Percentiles rank a stretch among this genome's conserved stretches.
Evolutionary conservation across 2,888 invertebrate species (phyloP).

Genomic region (Gymnocheta viridis): DNA sequence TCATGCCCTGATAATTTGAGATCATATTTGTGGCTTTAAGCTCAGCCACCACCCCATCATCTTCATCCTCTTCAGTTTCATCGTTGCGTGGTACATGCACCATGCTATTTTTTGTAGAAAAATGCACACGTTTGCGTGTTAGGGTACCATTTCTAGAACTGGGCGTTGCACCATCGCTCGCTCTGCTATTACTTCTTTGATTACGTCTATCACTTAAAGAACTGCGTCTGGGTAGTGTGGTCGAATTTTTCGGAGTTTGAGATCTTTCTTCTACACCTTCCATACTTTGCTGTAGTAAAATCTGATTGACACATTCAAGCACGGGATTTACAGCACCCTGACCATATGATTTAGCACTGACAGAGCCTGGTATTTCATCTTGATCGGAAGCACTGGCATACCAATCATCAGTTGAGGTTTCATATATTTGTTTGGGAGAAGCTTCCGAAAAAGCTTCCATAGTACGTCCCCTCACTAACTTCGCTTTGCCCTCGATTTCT

Average conservation of each 20-base stretch:
- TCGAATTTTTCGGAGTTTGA: conserved; percentile 77
- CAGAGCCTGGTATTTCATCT: conserved; percentile 83
- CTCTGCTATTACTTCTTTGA: conserved; percentile 71
- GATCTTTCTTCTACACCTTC: conserved; percentile 80
- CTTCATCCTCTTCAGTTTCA: conserved; percentile 74
- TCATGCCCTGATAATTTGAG: conserved; percentile 72
- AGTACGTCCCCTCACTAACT: conserved; percentile 74
- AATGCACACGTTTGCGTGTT: conserved; percentile 84
- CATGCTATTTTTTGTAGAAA: conserved; percentile 86
- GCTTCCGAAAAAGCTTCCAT: conserved; percentile 79
- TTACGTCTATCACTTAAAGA: conserved; percentile 76
- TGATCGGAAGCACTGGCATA: conserved; percentile 91
- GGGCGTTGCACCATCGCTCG: conserved; percentile 68
- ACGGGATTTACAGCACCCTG: conserved; percentile 90
- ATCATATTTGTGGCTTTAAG: conserved; percentile 61
- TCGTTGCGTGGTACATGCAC: conserved; percentile 81
- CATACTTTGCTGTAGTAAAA: conserved; percentile 88
- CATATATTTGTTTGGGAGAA: conserved; percentile 80
- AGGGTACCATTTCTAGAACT: conserved; percentile 72
- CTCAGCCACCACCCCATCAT: conserved; percentile 50
- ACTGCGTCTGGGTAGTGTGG: conserved; percentile 75
- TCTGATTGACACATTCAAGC: conserved; percentile 92
- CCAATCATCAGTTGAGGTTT: conserved; percentile 86
- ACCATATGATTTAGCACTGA: conserved; percentile 77
- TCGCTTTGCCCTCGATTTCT: conserved; percentile 73